Conservation (phyloP, 64 coral and sea anemone species). For the Porites lutea region DNA sequence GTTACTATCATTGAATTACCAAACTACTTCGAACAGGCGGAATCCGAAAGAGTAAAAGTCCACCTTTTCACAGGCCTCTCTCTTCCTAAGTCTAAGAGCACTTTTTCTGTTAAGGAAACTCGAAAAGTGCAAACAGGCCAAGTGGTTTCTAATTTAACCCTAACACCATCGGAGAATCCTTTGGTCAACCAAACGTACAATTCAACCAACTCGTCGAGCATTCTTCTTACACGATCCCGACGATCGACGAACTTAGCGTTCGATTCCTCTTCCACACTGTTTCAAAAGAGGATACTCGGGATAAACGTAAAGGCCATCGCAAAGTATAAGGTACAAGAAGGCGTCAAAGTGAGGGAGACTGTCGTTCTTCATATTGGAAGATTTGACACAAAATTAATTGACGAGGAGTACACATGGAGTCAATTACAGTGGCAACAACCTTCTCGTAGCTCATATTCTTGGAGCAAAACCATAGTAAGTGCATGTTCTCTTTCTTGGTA, state of each 20-base stretch:
- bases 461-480: no score
- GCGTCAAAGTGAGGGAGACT: no score
- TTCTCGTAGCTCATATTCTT: no score
- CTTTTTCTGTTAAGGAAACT: neutral
- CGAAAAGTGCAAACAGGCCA: neutral
- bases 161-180: no score
- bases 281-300: neutral
- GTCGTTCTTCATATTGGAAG: no score
- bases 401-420: no score
- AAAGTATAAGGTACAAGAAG: no score
- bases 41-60: neutral
- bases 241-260: neutral
- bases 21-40: neutral
- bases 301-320: neutral
- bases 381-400: no score
- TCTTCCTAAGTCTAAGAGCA: neutral
- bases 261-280: neutral
- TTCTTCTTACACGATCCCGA: neutral
- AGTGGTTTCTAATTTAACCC: neutral
- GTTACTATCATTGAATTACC: conserved; percentile 4
- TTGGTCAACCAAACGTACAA: no score
- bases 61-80: neutral
- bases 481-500: no score
- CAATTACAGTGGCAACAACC: no score
- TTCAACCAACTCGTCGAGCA: neutral